Percentiles rank a stretch among this genome's conserved stretches.
phyloP scores from a whole-genome alignment of 2,113 vertebrate species.

The Misgurnus mizolepis region DNA sequence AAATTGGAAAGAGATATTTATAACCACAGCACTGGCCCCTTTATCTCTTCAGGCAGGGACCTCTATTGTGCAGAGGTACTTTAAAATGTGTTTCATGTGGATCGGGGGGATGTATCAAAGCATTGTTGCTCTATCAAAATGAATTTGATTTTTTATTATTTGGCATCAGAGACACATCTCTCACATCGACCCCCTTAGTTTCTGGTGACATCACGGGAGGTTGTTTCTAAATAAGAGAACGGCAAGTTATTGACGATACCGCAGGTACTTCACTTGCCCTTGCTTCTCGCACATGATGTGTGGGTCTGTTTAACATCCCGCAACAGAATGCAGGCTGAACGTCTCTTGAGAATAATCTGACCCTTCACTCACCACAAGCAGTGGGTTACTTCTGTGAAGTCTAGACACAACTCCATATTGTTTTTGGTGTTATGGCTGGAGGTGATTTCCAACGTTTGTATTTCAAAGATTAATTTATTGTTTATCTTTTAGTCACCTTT shows the following conservation, averaged over 20 bases:
- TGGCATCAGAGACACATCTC: not conserved
- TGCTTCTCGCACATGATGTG: not conserved
- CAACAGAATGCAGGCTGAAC: not conserved
- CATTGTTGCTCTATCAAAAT: not conserved
- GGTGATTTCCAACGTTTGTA: slow-evolving; percentile 9
- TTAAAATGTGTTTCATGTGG: slow-evolving; percentile 24
- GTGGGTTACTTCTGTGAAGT: slow-evolving; percentile 8
- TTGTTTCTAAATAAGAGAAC: slow-evolving; percentile 32
- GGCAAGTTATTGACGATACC: slow-evolving; percentile 27
- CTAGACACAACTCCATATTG: not conserved
- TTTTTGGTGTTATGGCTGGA: slow-evolving; percentile 26
- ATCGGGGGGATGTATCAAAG: not conserved
- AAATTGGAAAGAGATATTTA: slow-evolving; percentile 34
- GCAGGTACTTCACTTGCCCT: not conserved
- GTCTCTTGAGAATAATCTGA: not conserved
- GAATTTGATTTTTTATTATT: not conserved
- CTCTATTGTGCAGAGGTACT: slow-evolving; percentile 24
- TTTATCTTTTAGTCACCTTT: not conserved
- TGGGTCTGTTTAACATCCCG: slow-evolving; percentile 1
- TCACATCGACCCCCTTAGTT: slow-evolving; percentile 10
- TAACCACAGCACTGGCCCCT: not conserved
- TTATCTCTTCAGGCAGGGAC: slow-evolving; percentile 6
- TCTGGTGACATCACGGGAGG: slow-evolving; percentile 15
- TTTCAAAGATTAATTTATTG: not conserved
- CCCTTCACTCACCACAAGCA: not conserved